Percentiles rank a stretch among this genome's conserved stretches.
Evolutionary conservation across 2,888 invertebrate genomes (phyloP).

Genomic region (Tillus elongatus): DNA sequence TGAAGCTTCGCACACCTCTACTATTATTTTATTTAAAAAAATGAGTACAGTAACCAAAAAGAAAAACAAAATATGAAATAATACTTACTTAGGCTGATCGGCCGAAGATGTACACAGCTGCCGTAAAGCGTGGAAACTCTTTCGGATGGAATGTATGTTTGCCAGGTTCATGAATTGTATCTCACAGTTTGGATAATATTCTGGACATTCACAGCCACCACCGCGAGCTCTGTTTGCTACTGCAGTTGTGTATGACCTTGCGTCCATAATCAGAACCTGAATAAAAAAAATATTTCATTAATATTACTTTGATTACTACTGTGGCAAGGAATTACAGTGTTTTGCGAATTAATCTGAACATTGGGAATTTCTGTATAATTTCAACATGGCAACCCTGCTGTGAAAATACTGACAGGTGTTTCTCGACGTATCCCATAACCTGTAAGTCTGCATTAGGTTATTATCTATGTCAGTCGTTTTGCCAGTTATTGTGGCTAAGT

Average conservation of each 20-base stretch:
- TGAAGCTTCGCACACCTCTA: no score
- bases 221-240: slow-evolving; percentile 94
- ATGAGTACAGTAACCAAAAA: no score
- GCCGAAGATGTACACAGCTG: slow-evolving; percentile 67
- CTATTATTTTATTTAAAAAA: no score
- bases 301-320: slow-evolving; percentile 1
- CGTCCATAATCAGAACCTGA: slow-evolving; percentile 85
- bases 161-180: slow-evolving; percentile 96
- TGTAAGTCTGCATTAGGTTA: no score
- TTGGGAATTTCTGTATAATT: no score
- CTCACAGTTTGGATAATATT: slow-evolving; percentile 91
- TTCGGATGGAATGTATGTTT: slow-evolving; percentile 92
- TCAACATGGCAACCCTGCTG: no score
- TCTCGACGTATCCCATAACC: no score
- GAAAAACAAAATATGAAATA: slow-evolving; percentile 11
- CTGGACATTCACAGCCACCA: slow-evolving; percentile 92
- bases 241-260: slow-evolving; percentile 91
- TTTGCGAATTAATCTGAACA: no score
- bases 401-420: no score
- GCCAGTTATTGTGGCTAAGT: no score
- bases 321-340: no score
- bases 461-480: no score
- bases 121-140: slow-evolving; percentile 82
- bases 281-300: slow-evolving; percentile 12
- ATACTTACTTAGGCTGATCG: slow-evolving; percentile 66